Percentiles rank a stretch among this genome's conserved stretches.
phyloP scores from a whole-genome alignment of 2,797 vertebrate species.

The Acanthis flammea region DNA sequence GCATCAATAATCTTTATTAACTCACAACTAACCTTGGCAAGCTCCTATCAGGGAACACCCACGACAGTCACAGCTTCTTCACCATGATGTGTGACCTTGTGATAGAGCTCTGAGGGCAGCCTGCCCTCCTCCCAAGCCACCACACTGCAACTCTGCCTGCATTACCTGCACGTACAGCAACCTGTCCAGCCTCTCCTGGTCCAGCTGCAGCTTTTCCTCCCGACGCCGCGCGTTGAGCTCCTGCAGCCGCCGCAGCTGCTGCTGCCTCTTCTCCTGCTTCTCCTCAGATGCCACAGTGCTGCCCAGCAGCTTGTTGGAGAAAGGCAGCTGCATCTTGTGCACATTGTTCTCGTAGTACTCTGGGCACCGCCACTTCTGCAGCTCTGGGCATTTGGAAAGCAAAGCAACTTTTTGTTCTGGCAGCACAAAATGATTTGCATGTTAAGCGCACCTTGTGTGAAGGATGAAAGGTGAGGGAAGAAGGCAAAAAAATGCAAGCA shows the following conservation, averaged over 20 bases:
- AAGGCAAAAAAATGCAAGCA: neutral
- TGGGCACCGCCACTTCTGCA: constrained; percentile 90
- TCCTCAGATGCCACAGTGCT: constrained; percentile 87
- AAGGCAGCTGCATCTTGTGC: constrained; percentile 95
- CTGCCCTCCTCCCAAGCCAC: neutral
- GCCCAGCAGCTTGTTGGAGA: constrained; percentile 86
- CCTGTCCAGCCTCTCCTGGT: constrained; percentile 90
- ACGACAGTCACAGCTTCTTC: neutral
- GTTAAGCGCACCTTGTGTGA: fast-evolving
- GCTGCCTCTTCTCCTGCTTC: constrained; percentile 89
- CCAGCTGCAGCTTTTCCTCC: constrained; percentile 91
- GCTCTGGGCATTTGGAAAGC: constrained; percentile 74
- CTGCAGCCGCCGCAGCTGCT: constrained; percentile 91
- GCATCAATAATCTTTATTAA: neutral
- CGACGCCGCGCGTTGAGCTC: constrained; percentile 90
- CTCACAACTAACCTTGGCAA: neutral
- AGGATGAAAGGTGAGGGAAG: neutral
- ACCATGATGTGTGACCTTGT: neutral
- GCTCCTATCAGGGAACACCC: neutral
- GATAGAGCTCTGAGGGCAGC: neutral
- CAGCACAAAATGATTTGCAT: fast-evolving
- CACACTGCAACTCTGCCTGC: neutral
- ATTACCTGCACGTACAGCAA: constrained; percentile 86
- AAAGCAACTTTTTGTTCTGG: neutral
- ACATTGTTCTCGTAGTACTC: constrained; percentile 92